Base-by-base conservation (phyloP, 2,113 vertebrate species). In the Oncorhynchus keta region DNA sequence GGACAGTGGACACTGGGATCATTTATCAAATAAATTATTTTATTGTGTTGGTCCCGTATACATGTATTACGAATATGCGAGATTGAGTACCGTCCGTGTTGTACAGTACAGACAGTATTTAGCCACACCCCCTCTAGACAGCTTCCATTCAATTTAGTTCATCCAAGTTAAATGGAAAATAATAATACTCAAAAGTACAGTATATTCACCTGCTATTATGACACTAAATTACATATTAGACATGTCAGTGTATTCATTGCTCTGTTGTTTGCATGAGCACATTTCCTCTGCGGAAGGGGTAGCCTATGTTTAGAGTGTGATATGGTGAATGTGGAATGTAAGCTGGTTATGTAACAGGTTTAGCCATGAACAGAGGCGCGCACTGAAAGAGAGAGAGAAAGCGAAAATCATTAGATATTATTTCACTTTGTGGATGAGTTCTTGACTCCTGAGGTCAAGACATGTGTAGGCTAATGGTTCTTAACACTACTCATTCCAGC, bases 271-370 rank as follows among this genome's bases (percentile, higher is more conserved):
- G 18, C 55, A 78, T 57, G 66, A 68, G 8, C 83, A 48, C 81
- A 72, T 79, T 68, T 84, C 78, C 80, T 83, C 74, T 16, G 81
- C 85, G 73, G 79, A 73, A 61, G 86, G 26, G 90, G 90, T 45
- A 35, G 35, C 35, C 35, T 35, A 91, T 72, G 13, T 95, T 95
- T 95, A 96, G 96, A 96, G 92, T 90, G 91, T 92, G 95, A 94
- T 95, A 94, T 93, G 91, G 92, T 94, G 94, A 94, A 94, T 94
- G 94, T 95, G 95, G 95, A 96, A 96, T 95, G 95, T 95, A 92
- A 96, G 95, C 93, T 92, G 94, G 94, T 97, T 97, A 97, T 96
- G 95, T 97, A 98, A 98, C 95, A 94, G 93, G 94, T 68, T 14
- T 97, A 95, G 95, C 95, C 94, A 95, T 95, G 96, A 96, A 95